phyloP scores from a whole-genome alignment of 1,140 invertebrate genomes.

The Manduca sexta region DNA sequence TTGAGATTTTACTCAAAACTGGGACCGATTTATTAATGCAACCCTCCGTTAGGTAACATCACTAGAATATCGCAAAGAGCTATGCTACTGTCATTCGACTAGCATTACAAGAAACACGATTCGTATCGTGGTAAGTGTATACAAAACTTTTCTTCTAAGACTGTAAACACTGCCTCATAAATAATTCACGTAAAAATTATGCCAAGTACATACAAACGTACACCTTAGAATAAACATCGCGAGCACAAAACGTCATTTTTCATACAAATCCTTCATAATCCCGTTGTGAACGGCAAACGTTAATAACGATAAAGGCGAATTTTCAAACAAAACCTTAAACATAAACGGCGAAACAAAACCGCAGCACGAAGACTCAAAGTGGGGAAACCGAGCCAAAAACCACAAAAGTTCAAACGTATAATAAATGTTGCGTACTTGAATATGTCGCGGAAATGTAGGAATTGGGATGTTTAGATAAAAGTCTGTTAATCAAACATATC shows the following conservation, averaged over 20 bases:
- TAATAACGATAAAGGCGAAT: neutral
- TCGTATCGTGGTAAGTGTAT: too few relatives aligned
- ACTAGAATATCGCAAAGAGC: too few relatives aligned
- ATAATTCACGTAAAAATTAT: too few relatives aligned
- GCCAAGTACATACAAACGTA: too few relatives aligned
- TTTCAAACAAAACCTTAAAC: conserved; percentile 1
- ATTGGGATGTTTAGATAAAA: neutral
- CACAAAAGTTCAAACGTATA: conserved; percentile 5
- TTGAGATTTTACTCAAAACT: too few relatives aligned
- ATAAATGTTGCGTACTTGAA: neutral
- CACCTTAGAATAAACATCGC: neutral
- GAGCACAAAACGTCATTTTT: neutral
- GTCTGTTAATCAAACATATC: too few relatives aligned
- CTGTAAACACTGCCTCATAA: too few relatives aligned
- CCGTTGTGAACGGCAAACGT: neutral
- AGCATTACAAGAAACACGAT: too few relatives aligned
- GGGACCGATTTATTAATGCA: too few relatives aligned
- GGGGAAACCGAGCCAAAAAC: conserved; percentile 1
- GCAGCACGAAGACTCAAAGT: neutral
- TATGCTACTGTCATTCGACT: too few relatives aligned
- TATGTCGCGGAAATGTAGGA: neutral
- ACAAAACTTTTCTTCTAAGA: too few relatives aligned
- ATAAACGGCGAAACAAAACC: conserved; percentile 1
- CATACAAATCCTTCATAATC: conserved; percentile 1
- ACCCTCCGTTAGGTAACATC: too few relatives aligned